Evolutionary conservation across 2,113 vertebrate species (phyloP), one percentile per base, ranked within the genome.

Genomic region (Odocoileus virginianus): DNA sequence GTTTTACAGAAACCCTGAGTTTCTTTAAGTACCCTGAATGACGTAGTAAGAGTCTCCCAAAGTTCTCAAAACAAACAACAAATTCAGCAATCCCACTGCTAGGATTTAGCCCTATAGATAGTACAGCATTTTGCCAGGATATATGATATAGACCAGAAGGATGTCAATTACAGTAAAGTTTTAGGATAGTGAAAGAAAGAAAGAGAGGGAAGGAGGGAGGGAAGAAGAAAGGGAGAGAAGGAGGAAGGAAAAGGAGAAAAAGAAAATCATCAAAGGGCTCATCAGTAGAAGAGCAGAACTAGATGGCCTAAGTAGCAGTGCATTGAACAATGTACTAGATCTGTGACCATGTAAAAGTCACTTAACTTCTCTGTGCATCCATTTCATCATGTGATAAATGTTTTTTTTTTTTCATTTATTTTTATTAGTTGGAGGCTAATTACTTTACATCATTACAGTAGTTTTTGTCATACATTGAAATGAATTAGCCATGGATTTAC

Each of bases 31-130:
- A 81, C 16, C 16, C 36, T 71, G 57, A 82, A 92, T 17, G 5
- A 61, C 76, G 17, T 89, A 91, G 17, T 81, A 47, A 82, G 90
- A 91, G 71, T 79, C 36, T 92, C 91, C 60, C 54, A 61, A 96
- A 87, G 27, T 19, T 96, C 83, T 96, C 60, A 95, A 95, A 93
- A 87, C 88, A 95, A 33, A 91, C 95, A 55, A 91, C 58, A 67
- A 95, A 84, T 86, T 54, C 50, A 95, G 84, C 52, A 92, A 82
- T 58, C 43, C 25, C 16, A 60, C 9, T 89, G 71, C 19, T 74
- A 92, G 7, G 52, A 89, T 87, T 89, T 79, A 97, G 67, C n/a
- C 30, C 43, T 84, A 57, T 33, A 89, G 71, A 87, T 64, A 89
- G 89, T 61, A 93, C 16, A 94, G 60, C 83, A 36, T 67, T 85